Base-by-base conservation (phyloP, 2,113 vertebrate species). In the Limanda limanda region DNA sequence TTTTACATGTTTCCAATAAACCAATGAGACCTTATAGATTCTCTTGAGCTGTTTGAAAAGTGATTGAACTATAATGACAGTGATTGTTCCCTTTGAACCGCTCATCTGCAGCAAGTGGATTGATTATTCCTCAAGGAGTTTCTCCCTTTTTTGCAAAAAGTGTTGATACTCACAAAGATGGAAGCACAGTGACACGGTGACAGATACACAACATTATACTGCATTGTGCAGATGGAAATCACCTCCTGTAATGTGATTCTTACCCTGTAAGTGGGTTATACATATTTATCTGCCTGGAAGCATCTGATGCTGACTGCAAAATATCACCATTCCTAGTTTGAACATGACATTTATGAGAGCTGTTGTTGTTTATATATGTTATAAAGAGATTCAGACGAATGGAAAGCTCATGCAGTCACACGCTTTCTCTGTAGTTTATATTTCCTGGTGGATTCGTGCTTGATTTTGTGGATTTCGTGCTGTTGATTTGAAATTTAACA, bases 1-100 rank as follows among this genome's bases (percentile, higher is more conserved):
- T 90, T 87, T 40, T 87, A 58, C 69, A 70, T 76, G 65, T 74
- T 88, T 68, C 70, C 81, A 75, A 71, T 82, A 67, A 79, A 83
- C 59, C 59, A 84, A 18, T 25, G 37, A n/a, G 18, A 59, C 59
- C 60, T 61, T 56, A 74, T 69, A 68, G 64, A 77, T 63, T 76
- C 0, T 78, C 60, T n/a, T 62, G 15, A 67, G 65, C 58, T 47
- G 47, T 64, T 48, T 35, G 35, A 51, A 63, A 40, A 72, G 58
- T 78, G 73, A 84, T 84, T 67, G 57, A 80, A 78, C 51, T 71
- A 37, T 68, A 72, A 74, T 68, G 67, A 84, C 42, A n/a, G 10
- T 60, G 65, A 83, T 74, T 75, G 79, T 79, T 72, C 70, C 58
- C 70, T 79, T 24, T 45, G 64, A 76, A 47, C 57, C 48, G 51